Percentiles rank a stretch among this genome's conserved stretches.
Conservation (phyloP, 1,140 invertebrate genomes). For the Sweltsa coloradensis region DNA sequence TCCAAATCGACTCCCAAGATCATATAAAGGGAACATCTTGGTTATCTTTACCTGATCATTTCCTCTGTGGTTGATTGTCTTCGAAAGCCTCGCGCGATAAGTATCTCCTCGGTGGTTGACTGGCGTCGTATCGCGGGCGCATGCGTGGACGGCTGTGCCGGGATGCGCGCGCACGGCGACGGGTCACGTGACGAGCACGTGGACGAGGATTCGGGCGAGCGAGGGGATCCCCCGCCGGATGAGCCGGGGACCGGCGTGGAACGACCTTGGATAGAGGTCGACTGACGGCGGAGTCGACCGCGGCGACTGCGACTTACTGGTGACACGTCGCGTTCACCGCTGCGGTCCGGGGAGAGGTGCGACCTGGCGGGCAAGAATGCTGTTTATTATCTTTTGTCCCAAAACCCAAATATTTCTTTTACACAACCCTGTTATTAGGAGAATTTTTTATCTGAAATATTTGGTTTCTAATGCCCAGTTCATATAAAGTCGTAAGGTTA, state of each 20-base stretch:
- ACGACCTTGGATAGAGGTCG: constrained; percentile 64
- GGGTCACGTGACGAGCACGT: constrained; percentile 54
- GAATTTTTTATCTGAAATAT: neutral
- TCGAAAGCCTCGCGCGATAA: constrained; percentile 78
- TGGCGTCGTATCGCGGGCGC: constrained; percentile 66
- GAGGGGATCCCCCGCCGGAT: constrained; percentile 30
- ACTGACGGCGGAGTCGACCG: constrained; percentile 59
- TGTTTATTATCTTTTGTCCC: neutral
- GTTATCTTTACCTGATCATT: too few species aligned
- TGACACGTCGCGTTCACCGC: constrained; percentile 24
- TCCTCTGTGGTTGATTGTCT: constrained; percentile 83
- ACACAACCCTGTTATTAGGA: neutral
- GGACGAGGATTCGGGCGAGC: constrained; percentile 56
- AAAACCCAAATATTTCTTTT: neutral
- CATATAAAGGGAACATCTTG: too few species aligned
- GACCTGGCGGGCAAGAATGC: constrained; percentile 37
- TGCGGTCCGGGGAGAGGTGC: constrained; percentile 64
- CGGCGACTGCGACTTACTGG: constrained; percentile 40
- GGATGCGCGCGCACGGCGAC: constrained; percentile 23
- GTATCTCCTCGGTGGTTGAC: constrained; percentile 82
- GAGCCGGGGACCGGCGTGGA: constrained; percentile 31
- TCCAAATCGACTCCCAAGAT: too few species aligned
- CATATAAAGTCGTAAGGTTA: too few species aligned
- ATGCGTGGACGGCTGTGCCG: constrained; percentile 29
- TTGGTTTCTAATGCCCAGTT: too few species aligned